Conservation (phyloP, 1,140 invertebrate genomes). For the Pachyrhynchus sulphureomaculatus region DNA sequence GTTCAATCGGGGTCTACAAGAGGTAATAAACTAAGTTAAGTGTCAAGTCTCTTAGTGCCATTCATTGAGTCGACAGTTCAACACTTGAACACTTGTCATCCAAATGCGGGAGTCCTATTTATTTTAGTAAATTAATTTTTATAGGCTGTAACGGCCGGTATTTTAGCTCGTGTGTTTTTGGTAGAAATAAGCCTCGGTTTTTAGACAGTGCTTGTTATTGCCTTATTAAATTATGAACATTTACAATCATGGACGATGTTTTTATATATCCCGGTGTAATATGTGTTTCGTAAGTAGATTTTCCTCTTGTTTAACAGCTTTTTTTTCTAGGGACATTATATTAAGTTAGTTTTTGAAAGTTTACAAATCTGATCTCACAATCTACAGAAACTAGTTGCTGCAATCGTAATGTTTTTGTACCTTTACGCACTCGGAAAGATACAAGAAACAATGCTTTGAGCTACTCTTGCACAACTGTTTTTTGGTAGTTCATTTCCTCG, state of each 20-base stretch:
- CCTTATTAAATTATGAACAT: constrained; percentile 5
- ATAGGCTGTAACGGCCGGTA: neutral
- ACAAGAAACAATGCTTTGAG: no score
- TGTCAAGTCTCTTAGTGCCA: neutral
- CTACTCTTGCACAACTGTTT: no score
- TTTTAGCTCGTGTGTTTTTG: neutral
- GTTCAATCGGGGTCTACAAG: constrained; percentile 14
- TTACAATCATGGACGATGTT: constrained; percentile 10
- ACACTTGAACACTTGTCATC: neutral
- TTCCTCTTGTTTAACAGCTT: no score
- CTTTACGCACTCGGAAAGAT: no score
- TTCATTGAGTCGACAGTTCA: neutral
- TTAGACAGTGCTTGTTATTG: neutral
- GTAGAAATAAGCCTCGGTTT: neutral
- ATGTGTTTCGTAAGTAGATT: constrained; percentile 4
- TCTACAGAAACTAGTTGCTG: no score
- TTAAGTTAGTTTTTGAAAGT: no score
- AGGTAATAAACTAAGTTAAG: constrained; percentile 4
- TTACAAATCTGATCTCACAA: no score
- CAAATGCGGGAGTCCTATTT: constrained; percentile 12
- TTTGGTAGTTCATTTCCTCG: no score
- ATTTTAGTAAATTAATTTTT: constrained; percentile 4
- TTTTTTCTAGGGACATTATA: no score
- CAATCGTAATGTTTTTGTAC: no score
- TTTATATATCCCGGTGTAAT: constrained; percentile 8